phyloP scores from a whole-genome alignment of 2,797 vertebrate genomes.

The Pyrocephalus nanus region DNA sequence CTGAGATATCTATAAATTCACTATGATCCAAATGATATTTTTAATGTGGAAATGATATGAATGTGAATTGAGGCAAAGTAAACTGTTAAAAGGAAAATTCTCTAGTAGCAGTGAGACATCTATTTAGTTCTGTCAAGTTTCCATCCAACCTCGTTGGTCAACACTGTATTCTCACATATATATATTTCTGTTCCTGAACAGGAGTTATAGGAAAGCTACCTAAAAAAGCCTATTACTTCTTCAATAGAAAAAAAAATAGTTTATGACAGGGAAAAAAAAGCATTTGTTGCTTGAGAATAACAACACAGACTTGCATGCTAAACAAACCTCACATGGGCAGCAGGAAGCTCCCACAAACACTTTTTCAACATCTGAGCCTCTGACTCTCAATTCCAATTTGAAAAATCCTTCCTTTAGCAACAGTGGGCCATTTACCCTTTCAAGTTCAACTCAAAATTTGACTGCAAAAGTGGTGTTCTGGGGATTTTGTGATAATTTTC shows the following conservation, averaged over 20 bases:
- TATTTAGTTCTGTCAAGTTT: background rate
- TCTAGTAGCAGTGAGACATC: background rate
- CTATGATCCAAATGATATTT: background rate
- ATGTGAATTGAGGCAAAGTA: background rate
- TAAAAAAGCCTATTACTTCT: background rate
- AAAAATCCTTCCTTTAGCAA: background rate
- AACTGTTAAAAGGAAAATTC: background rate
- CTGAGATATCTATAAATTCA: background rate
- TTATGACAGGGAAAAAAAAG: background rate
- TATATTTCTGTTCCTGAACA: background rate
- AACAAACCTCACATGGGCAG: background rate
- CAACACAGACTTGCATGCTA: background rate
- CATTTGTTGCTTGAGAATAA: background rate
- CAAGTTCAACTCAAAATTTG: background rate
- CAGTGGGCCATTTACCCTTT: background rate
- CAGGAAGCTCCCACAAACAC: background rate
- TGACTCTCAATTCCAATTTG: background rate
- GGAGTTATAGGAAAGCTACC: background rate
- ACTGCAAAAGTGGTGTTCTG: background rate
- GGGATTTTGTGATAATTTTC: background rate
- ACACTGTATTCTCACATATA: background rate
- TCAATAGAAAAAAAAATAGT: background rate
- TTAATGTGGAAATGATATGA: background rate
- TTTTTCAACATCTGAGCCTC: background rate
- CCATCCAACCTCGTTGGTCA: background rate